Evolutionary conservation across 2,888 invertebrate species (phyloP).

Genomic region (Epinotia nisella): DNA sequence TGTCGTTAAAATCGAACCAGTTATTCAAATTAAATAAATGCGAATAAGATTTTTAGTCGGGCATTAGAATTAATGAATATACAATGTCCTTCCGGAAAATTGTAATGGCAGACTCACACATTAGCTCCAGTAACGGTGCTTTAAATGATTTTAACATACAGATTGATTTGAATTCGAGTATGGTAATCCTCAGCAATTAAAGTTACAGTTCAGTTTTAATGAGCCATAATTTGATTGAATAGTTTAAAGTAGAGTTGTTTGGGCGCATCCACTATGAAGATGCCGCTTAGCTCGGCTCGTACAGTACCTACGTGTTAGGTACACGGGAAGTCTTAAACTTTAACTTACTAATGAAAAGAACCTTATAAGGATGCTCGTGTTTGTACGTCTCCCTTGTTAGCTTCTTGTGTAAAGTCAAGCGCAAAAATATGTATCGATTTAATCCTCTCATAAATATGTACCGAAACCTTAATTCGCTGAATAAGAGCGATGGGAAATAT

Average conservation of each 20-base stretch:
- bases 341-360: background rate
- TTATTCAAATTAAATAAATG: slow-evolving; percentile 57
- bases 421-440: too few relatives aligned
- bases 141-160: slow-evolving; percentile 25
- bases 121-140: slow-evolving; percentile 32
- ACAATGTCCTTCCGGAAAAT: slow-evolving; percentile 62
- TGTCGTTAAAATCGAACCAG: slow-evolving; percentile 47
- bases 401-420: too few relatives aligned
- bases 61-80: slow-evolving; percentile 60
- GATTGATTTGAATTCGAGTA: slow-evolving; percentile 22
- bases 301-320: background rate
- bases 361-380: too few relatives aligned
- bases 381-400: too few relatives aligned
- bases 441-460: too few relatives aligned
- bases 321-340: background rate
- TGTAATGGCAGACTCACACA: slow-evolving; percentile 48
- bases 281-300: background rate
- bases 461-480: too few relatives aligned
- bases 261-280: slow-evolving; percentile 8
- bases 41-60: slow-evolving; percentile 52
- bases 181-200: slow-evolving; percentile 34
- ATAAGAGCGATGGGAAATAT: too few relatives aligned
- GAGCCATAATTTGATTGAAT: slow-evolving; percentile 31
- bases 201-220: slow-evolving; percentile 28
- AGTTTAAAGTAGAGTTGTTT: slow-evolving; percentile 25